Base-by-base conservation (phyloP, 2,888 invertebrate genomes). In the Chesias legatella region DNA sequence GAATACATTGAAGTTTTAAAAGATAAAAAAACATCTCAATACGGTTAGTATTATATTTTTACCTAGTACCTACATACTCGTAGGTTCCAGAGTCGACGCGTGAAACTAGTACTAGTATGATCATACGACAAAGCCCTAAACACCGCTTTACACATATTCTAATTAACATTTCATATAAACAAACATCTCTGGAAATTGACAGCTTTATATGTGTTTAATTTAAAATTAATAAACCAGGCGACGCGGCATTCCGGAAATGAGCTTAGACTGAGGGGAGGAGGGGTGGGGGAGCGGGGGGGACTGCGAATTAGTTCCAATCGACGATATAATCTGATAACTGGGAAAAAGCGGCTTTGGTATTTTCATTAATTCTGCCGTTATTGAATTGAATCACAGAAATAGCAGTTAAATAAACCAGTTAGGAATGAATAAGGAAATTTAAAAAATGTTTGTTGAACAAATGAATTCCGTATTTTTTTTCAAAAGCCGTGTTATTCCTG, bases 211-310 rank as follows among this genome's bases (percentile, higher is more conserved):
- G 81, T 80, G 40, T 51, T 50, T 91, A 91, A 91, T 91, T 91
- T 91, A 91, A 91, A 91, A 91, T 91, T 91, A 91, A 91, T 91
- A 90, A 90, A 89, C 88, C 91, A 90, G 90, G 89, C 91, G 91
- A 90, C 88, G 84, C 88, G 79, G 13, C 13, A 5, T 2, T 17
- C 90, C 73, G 91, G 91, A 91, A 91, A 91, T 91, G 90, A 91
- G 91, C 89, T 91, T 90, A 90, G 90, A 90, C 89, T 56, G 60
- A 62, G 57, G 63, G 52, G 52, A 51, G 45, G 57, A 47, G 52
- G 53, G 51, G 44, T 44, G 24, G 41, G 48, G 51, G 48, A 36
- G 56, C 38, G 39, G 49, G 51, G 55, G 44, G 29, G 66, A 58
- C 63, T 67, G 58, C 56, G 71, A 84, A 81, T 83, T 83, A 82